Base-by-base conservation (phyloP, 1,140 invertebrate species). In the Sycobia sp. region DNA sequence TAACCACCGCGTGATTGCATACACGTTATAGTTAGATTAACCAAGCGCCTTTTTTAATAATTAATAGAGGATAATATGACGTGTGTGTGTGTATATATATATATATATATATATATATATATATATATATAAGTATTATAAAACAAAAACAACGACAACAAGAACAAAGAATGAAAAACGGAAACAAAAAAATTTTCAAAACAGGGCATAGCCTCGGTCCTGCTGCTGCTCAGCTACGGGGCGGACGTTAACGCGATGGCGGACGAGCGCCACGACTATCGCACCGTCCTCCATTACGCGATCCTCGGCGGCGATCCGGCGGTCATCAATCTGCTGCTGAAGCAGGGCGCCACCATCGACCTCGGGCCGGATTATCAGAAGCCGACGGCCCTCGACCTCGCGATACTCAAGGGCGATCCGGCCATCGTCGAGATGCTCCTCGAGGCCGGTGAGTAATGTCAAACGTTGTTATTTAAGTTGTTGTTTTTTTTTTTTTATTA, bases 251-350 rank as follows among this genome's bases (percentile, higher is more conserved):
- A 93, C 75, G 90, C 90, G 1, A 90, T 91, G 80, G 87, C 91
- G 0, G 91, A 91, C 73, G 86, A 88, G 20, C 83, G 91, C 47
- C 90, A 93, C 73, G 92, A 94, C 71, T 91, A 87, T 73, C 82
- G 91, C 53, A 93, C 91, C 8, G 91, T 94, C 18, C 80, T 96
- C 65, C 92, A 95, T 75, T 95, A 93, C 74, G 93, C 91, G n/a
- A 89, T 95, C 4, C 82, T 93, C 11, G 90, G 90, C 34, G 91
- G 89, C 58, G 93, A 92, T 72, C 83, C 86, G 43, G 85, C 87
- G 1, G 91, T 92, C 2, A 89, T 94, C 0, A 89, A 92, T 73
- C 78, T 94, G n/a, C 76, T 95, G 16, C 79, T 95, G 14, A 90
- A 92, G 73, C 91, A 93, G 76, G 91, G 91, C 0, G 90, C 91